Conservation (phyloP, 2,113 vertebrate species). For the Petromus typicus region DNA sequence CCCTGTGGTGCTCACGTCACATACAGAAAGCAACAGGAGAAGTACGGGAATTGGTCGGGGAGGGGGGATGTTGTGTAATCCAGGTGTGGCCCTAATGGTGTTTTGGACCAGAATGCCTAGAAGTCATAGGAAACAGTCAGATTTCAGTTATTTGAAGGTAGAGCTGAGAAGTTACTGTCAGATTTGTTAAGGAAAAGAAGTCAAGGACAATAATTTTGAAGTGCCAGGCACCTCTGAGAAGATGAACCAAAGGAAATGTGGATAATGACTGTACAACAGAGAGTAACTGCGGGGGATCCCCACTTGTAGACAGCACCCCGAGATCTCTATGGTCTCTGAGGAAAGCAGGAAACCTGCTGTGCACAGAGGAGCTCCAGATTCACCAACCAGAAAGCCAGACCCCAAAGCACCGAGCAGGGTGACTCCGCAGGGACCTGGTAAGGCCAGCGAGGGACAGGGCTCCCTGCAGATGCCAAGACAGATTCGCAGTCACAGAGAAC, state of each 20-base stretch:
- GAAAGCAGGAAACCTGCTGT: too few relatives aligned
- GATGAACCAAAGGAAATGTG: not conserved
- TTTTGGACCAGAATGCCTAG: not conserved
- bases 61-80: too few relatives aligned
- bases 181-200: not conserved
- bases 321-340: not conserved
- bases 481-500: not conserved
- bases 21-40: not conserved
- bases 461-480: too few relatives aligned
- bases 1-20: too few relatives aligned
- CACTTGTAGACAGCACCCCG: not conserved
- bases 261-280: not conserved
- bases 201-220: not conserved
- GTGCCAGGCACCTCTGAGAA: not conserved
- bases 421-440: rapidly evolving
- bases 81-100: not conserved
- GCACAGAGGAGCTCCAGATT: not conserved
- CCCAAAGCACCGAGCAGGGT: too few relatives aligned
- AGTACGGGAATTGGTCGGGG: not conserved
- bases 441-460: too few relatives aligned
- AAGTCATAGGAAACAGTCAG: not conserved
- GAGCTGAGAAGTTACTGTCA: not conserved
- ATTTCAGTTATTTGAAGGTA: not conserved
- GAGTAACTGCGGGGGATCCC: rapidly evolving
- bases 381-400: not conserved